These are phyloP conservation scores for Zapus hudsonius DNA, from an alignment of 2,113 vertebrate species.

Conservation along the genomic window DNA sequence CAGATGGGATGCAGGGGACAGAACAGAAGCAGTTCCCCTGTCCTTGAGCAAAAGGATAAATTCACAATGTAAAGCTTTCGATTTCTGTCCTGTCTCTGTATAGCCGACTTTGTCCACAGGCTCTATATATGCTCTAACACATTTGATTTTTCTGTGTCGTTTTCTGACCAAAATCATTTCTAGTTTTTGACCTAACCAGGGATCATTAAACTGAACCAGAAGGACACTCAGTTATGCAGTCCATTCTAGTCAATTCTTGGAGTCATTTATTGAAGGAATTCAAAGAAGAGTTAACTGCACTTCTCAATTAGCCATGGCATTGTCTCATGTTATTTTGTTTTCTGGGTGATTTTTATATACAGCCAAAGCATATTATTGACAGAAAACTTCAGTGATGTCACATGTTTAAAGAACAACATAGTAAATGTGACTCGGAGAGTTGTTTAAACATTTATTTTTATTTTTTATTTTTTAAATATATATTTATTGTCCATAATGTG, in stretches of 20 bases:
- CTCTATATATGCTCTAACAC: not conserved
- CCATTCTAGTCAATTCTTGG: no score
- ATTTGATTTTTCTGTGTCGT: not conserved
- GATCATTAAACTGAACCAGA: not conserved
- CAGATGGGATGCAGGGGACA: not conserved
- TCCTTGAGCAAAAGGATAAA: constrained; percentile 31
- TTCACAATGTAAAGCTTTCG: not conserved
- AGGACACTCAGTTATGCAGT: not conserved
- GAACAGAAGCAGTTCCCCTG: not conserved
- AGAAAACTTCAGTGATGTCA: not conserved
- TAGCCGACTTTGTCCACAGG: not conserved
- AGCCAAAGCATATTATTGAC: not conserved
- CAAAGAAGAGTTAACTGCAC: not conserved
- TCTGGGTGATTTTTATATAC: not conserved
- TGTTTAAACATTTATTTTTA: not conserved
- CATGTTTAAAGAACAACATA: not conserved
- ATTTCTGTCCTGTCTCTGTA: not conserved
- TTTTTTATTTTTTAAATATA: no score
- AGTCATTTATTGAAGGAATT: not conserved
- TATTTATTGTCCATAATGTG: no score
- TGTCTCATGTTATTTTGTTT: no score
- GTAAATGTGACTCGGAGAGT: not conserved
- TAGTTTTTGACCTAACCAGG: not conserved
- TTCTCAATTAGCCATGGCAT: not conserved
- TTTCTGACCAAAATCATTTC: constrained; percentile 19